Percentiles rank a stretch among this genome's conserved stretches.
phyloP scores from a whole-genome alignment of 2,113 vertebrate species.

The Oncorhynchus keta region DNA sequence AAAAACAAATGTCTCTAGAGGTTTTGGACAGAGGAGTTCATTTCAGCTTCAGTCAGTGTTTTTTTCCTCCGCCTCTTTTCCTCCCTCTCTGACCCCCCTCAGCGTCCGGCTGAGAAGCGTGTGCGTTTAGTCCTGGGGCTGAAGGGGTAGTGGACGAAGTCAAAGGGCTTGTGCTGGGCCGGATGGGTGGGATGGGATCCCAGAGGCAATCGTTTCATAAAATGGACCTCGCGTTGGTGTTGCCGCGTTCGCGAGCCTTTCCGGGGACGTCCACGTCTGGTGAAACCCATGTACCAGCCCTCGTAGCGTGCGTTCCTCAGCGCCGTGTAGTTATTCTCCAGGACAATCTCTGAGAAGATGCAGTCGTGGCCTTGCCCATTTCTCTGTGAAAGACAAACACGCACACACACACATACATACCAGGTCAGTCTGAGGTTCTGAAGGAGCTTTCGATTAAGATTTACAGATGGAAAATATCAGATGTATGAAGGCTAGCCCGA shows the following conservation, averaged over 20 bases:
- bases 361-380: conserved; percentile 95
- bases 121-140: conserved; percentile 95
- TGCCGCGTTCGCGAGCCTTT: conserved; percentile 96
- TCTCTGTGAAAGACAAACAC: conserved; percentile 71
- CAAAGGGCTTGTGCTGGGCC: conserved; percentile 89
- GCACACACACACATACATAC: not conserved
- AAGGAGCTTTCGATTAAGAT: conserved; percentile 4
- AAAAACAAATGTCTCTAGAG: conserved; percentile 42
- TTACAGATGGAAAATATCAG: conserved; percentile 44
- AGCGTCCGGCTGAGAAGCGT: conserved; percentile 81
- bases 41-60: conserved; percentile 26
- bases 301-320: conserved; percentile 93
- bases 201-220: conserved; percentile 96
- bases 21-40: conserved; percentile 36
- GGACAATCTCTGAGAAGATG: conserved; percentile 94
- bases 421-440: conserved; percentile 1
- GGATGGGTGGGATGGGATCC: conserved; percentile 80
- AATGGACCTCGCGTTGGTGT: conserved; percentile 97
- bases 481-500: conserved; percentile 15
- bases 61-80: conserved; percentile 11
- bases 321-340: conserved; percentile 99
- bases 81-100: conserved; percentile 30
- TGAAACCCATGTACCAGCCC: conserved; percentile 99
- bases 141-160: conserved; percentile 97
- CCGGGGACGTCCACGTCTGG: conserved; percentile 89